Conservation (phyloP, 2,888 invertebrate genomes). For the Beris chalybata region DNA sequence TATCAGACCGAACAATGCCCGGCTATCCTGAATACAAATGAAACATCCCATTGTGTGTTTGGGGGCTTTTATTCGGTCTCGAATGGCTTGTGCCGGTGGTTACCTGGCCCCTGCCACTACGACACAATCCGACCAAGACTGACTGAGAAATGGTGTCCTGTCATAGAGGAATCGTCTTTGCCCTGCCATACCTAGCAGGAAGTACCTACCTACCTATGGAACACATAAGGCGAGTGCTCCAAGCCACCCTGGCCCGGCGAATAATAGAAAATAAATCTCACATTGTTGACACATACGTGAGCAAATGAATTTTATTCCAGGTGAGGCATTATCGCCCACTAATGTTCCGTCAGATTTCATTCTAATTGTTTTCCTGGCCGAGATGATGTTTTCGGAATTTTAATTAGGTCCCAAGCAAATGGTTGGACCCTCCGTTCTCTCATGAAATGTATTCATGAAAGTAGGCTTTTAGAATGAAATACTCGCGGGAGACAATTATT, state of each 20-base stretch:
- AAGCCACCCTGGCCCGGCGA: conserved; percentile 3
- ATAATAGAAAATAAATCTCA: conserved; percentile 35
- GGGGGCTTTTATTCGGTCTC: background rate
- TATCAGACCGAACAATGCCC: conserved; percentile 25
- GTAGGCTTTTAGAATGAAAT: conserved; percentile 12
- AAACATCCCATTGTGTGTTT: conserved; percentile 5
- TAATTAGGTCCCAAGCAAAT: conserved; percentile 29
- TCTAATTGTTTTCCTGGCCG: conserved; percentile 31
- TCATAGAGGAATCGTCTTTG: background rate
- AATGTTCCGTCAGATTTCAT: conserved; percentile 35
- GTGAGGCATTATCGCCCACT: conserved; percentile 34
- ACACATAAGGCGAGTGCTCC: background rate
- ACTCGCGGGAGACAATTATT: background rate
- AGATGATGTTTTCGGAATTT: conserved; percentile 24
- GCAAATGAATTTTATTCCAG: conserved; percentile 33
- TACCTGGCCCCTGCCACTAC: background rate
- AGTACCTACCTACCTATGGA: no score
- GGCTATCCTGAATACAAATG: conserved; percentile 30
- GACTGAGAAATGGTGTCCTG: conserved; percentile 27
- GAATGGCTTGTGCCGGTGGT: background rate
- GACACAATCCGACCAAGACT: background rate
- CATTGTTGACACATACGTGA: conserved; percentile 35
- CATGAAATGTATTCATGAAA: conserved; percentile 7
- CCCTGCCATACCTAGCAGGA: background rate
- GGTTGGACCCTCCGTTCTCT: background rate